Base-by-base conservation (phyloP, 2,888 invertebrate species). In the Autographa gamma region DNA sequence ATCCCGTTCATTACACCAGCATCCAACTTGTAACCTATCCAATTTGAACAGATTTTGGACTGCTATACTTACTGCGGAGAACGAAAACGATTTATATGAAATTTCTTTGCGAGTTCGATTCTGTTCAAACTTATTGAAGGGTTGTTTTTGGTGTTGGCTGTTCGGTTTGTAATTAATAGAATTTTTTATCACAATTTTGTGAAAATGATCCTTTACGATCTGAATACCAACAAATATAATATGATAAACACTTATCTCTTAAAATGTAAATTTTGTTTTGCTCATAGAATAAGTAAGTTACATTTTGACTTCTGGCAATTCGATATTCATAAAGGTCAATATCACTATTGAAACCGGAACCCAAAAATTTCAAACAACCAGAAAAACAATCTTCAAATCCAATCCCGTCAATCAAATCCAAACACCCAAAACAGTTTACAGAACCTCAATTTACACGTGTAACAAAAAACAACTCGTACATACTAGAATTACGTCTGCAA, bases 1-100 rank as follows among this genome's bases (percentile, higher is more conserved):
- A 93, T 88, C 85, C 90, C 91, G 91, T 92, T 94, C 93, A 93
- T 94, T 94, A 93, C 93, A 86, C 88, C 85, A 83, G 90, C 89
- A 89, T 88, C 87, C 90, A 89, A 92, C 91, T 93, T 92, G 92
- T 89, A 90, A 92, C 92, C 90, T 91, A 86, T 88, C 91, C 90
- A 89, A 92, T 92, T 92, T 91, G 87, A 87, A 88, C 79, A 80
- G 77, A 82, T 90, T 92, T 90, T 86, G 84, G 83, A 86, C 85
- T 80, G 86, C 82, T 87, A 86, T 86, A n/a, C n/a, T 86, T 85
- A 83, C 81, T 31, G 8, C 9, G 66, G 75, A 73, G 76, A 72
- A 70, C 71, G 69, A 65, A 67, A 76, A 71, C 86, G 86, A 88
- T 90, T 89, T 89, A 89, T 89, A 90, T 90, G 88, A 90, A 91